Evolutionary conservation across 2,113 vertebrate genomes (phyloP).

Genomic region (Paradisaea rubra): DNA sequence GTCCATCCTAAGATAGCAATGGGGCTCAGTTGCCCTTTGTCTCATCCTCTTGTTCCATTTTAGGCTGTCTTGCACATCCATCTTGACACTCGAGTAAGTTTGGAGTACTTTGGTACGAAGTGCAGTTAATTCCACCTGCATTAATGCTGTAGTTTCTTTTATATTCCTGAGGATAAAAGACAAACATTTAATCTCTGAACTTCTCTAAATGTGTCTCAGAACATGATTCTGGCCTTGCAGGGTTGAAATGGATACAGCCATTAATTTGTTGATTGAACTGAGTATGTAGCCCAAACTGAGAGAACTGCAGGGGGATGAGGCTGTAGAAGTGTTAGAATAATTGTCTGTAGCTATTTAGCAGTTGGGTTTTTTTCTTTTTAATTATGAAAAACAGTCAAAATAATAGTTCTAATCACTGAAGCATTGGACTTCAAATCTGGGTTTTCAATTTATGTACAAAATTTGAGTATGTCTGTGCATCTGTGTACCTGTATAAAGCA

Average conservation of each 20-base stretch:
- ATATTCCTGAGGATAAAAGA: not conserved
- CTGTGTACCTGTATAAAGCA: not conserved
- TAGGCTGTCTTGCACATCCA: not conserved
- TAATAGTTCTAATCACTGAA: not conserved
- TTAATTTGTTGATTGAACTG: not conserved
- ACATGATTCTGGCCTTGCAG: not conserved
- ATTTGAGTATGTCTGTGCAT: not conserved
- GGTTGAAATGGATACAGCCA: not conserved
- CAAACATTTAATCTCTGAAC: not conserved
- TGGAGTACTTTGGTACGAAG: not conserved
- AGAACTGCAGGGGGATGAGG: not conserved
- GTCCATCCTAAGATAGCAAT: not conserved
- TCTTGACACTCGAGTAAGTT: fast-evolving
- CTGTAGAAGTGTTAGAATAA: not conserved
- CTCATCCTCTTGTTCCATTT: not conserved
- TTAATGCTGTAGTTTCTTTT: not conserved
- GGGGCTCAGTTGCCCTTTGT: not conserved
- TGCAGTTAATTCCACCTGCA: not conserved
- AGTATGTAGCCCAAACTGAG: not conserved
- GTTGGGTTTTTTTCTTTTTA: not conserved
- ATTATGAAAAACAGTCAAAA: not conserved
- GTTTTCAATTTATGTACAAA: not conserved
- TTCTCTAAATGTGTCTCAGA: not conserved
- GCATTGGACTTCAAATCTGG: not conserved
- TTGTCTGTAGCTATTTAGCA: not conserved